Percentiles rank a stretch among this genome's conserved stretches.
These are phyloP conservation scores for Amaurobius ferox DNA, from an alignment of 2,888 invertebrate species.

Conservation along the genomic window DNA sequence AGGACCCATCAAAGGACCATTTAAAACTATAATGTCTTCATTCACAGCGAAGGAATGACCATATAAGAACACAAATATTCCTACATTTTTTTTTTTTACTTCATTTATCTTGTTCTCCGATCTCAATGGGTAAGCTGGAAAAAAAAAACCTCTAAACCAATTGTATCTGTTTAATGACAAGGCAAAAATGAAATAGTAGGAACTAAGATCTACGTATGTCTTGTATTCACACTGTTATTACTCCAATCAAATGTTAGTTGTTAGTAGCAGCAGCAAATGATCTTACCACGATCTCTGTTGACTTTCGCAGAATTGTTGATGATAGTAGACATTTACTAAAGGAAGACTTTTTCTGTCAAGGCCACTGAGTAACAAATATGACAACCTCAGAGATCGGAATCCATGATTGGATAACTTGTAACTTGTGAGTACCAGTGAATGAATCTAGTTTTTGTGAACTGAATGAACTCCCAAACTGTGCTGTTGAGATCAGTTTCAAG, in stretches of 20 bases:
- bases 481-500: constrained; percentile 44
- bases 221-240: constrained; percentile 51
- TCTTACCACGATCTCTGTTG: too few species aligned
- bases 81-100: background rate
- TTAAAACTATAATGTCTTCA: background rate
- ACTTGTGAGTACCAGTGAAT: too few species aligned
- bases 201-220: constrained; percentile 49
- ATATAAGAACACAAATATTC: background rate
- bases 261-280: too few species aligned
- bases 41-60: background rate
- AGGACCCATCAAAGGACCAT: background rate
- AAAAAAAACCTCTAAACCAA: constrained; percentile 7
- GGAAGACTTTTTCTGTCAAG: too few species aligned
- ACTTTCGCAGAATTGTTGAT: too few species aligned
- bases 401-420: too few species aligned
- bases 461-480: too few species aligned
- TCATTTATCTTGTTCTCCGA: background rate
- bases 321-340: too few species aligned
- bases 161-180: constrained; percentile 62
- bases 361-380: too few species aligned
- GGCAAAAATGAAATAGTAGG: constrained; percentile 51
- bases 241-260: background rate
- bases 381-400: too few species aligned
- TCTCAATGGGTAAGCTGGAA: background rate
- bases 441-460: too few species aligned